Conservation (phyloP, 2,888 invertebrate species). For the Scotopteryx bipunctaria region DNA sequence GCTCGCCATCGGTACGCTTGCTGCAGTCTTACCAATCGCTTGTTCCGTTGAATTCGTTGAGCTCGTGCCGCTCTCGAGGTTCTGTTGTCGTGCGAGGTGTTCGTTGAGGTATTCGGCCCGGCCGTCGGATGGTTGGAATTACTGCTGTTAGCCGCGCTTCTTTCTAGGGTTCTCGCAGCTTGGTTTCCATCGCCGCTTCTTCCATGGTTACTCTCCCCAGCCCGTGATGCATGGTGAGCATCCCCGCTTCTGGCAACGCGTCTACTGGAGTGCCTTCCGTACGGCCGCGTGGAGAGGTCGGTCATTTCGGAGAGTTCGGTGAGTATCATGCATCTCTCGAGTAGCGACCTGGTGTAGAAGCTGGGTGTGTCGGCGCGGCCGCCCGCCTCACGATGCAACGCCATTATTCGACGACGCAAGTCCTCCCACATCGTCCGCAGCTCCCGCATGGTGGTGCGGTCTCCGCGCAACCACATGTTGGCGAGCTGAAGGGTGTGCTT, state of each 20-base stretch:
- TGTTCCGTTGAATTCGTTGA: constrained; percentile 7
- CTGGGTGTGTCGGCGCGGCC: constrained; percentile 58
- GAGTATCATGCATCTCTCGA: constrained; percentile 74
- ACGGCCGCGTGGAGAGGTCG: constrained; percentile 50
- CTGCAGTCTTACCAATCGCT: constrained; percentile 47
- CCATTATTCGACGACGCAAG: constrained; percentile 83
- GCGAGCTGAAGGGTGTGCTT: constrained; percentile 66
- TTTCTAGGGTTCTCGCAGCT: not conserved
- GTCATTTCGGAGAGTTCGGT: constrained; percentile 56
- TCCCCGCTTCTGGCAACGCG: constrained; percentile 6
- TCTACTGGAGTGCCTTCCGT: not conserved
- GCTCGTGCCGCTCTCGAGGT: constrained; percentile 15
- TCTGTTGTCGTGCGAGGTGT: constrained; percentile 11
- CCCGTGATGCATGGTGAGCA: not conserved
- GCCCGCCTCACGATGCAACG: constrained; percentile 77
- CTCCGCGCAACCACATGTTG: constrained; percentile 71
- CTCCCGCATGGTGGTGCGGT: constrained; percentile 77
- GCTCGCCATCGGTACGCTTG: constrained; percentile 65
- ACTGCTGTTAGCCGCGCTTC: constrained; percentile 5
- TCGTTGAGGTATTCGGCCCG: constrained; percentile 13
- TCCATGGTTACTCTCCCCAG: not conserved
- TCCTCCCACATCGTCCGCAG: constrained; percentile 86
- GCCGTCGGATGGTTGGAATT: constrained; percentile 1
- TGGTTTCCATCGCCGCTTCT: not conserved
- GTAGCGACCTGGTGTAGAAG: constrained; percentile 68